A percentile compares a stretch with the other conserved stretches of the same genome.
Evolutionary conservation across 2,888 invertebrate genomes (phyloP).

Genomic region (Cryptocheilus praepositus): DNA sequence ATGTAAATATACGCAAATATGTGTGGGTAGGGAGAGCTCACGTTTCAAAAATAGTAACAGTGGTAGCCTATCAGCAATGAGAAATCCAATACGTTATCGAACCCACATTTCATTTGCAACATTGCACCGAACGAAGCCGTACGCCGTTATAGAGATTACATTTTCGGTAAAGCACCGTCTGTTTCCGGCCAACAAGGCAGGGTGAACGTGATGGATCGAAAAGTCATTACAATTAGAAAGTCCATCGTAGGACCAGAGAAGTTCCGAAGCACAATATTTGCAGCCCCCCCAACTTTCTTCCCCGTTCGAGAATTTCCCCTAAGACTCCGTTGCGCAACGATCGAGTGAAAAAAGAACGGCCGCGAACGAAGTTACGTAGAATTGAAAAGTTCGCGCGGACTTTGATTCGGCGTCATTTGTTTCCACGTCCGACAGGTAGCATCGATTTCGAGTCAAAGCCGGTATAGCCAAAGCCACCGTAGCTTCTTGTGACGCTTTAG

Average conservation of each 20-base stretch:
- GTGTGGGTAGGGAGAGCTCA: no score
- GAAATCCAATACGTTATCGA: slow-evolving; percentile 49
- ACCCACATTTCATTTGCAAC: slow-evolving; percentile 27
- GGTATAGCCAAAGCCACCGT: no score
- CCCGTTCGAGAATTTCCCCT: neutral
- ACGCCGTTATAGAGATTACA: slow-evolving; percentile 50
- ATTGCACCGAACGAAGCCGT: slow-evolving; percentile 41
- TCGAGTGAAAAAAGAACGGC: no score
- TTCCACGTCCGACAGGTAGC: neutral
- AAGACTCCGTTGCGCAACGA: neutral
- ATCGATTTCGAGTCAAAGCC: slow-evolving; percentile 8
- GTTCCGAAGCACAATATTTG: slow-evolving; percentile 13
- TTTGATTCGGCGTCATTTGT: neutral
- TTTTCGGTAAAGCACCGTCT: slow-evolving; percentile 18
- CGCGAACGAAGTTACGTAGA: neutral
- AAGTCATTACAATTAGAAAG: slow-evolving; percentile 41
- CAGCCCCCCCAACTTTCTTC: slow-evolving; percentile 25
- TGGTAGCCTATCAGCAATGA: slow-evolving; percentile 2
- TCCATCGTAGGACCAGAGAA: slow-evolving; percentile 15
- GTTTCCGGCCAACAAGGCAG: no score
- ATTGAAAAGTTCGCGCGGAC: neutral
- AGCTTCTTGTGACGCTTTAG: no score
- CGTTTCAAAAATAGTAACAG: no score
- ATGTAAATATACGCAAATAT: neutral
- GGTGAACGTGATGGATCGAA: slow-evolving; percentile 22